Percentiles rank a stretch among this genome's conserved stretches.
phyloP scores from a whole-genome alignment of 2,113 vertebrate genomes.

The Eurypyga helias region DNA sequence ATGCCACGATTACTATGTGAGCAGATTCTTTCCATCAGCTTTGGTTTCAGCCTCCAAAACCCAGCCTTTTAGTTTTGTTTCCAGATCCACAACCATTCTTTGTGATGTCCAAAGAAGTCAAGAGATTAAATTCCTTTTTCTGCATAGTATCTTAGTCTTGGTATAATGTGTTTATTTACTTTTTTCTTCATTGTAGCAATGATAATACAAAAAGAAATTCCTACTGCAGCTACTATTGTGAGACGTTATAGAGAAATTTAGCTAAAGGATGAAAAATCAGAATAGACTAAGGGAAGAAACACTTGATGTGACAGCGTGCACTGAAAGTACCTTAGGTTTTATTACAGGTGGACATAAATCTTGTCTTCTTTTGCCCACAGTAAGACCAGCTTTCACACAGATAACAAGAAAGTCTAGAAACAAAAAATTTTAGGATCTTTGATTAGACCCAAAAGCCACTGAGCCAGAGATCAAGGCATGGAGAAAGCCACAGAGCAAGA shows the following conservation, averaged over 20 bases:
- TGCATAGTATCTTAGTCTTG: background rate
- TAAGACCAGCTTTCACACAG: background rate
- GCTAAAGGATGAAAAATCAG: background rate
- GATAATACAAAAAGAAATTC: background rate
- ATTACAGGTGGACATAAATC: background rate
- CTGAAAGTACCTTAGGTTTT: background rate
- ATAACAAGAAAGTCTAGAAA: background rate
- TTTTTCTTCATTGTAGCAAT: background rate
- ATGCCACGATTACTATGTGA: background rate
- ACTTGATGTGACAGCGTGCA: background rate
- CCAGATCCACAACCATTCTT: background rate
- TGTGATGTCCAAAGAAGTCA: background rate
- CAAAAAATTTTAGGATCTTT: background rate
- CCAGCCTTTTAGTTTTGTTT: background rate
- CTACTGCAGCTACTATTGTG: background rate
- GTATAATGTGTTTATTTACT: background rate
- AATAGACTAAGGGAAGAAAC: background rate
- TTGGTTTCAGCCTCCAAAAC: background rate
- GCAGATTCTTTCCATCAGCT: background rate
- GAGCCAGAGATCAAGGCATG: background rate
- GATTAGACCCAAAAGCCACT: background rate
- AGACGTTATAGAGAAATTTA: background rate
- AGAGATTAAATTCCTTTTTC: background rate
- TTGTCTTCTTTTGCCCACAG: background rate
- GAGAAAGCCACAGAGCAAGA: background rate